A percentile compares a stretch with the other conserved stretches of the same genome.
These are phyloP conservation scores for Drosophila siamana DNA, from an alignment of 2,888 invertebrate species.

Conservation along the genomic window DNA sequence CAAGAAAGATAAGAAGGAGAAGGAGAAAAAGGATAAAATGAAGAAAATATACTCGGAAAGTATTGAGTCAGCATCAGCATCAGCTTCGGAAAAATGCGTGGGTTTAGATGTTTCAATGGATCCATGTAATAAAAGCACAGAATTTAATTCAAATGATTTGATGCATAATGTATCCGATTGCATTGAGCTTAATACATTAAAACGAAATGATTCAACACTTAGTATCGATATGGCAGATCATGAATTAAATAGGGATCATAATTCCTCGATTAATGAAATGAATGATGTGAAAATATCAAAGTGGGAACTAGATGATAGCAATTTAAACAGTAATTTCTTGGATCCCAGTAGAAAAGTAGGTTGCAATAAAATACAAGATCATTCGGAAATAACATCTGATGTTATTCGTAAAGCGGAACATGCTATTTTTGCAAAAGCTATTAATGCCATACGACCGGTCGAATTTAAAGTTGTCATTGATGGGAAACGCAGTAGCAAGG, in stretches of 20 bases:
- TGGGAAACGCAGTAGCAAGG: slow-evolving; percentile 85
- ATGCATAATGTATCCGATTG: slow-evolving; percentile 21
- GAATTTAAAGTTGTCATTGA: slow-evolving; percentile 86
- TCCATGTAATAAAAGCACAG: slow-evolving; percentile 24
- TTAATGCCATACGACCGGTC: slow-evolving; percentile 91
- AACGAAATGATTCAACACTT: slow-evolving; percentile 67
- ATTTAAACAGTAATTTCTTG: slow-evolving; percentile 86
- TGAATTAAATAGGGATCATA: slow-evolving; percentile 20
- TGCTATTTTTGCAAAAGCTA: slow-evolving; percentile 95
- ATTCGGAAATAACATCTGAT: slow-evolving; percentile 92
- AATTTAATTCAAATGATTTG: slow-evolving; percentile 32
- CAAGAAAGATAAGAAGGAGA: slow-evolving; percentile 73
- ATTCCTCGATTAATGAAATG: slow-evolving; percentile 63
- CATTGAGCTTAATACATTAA: slow-evolving; percentile 53
- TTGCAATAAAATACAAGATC: slow-evolving; percentile 83
- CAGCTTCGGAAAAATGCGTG: slow-evolving; percentile 37
- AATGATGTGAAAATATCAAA: slow-evolving; percentile 92
- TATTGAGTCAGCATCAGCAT: slow-evolving; percentile 23
- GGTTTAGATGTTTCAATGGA: slow-evolving; percentile 17
- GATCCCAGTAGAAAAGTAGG: slow-evolving; percentile 86
- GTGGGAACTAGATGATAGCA: slow-evolving; percentile 96
- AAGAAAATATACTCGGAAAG: slow-evolving; percentile 43
- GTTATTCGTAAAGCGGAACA: slow-evolving; percentile 96
- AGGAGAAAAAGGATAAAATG: slow-evolving; percentile 60
- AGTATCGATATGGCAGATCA: slow-evolving; percentile 69